These are phyloP conservation scores for Aselliscus stoliczkanus DNA, from an alignment of 2,797 vertebrate species.

Conservation along the genomic window DNA sequence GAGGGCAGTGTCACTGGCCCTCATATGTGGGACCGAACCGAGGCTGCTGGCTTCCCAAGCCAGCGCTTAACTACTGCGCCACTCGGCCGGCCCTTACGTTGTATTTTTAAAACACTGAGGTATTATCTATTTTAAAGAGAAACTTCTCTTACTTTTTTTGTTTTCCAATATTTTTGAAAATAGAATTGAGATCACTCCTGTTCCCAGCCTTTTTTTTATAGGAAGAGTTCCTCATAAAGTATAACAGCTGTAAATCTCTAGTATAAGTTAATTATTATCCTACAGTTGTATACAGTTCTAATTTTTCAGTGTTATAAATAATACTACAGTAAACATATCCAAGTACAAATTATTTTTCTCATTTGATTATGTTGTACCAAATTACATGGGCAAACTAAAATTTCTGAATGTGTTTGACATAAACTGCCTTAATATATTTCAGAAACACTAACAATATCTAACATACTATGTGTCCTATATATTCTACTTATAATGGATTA, in stretches of 20 bases:
- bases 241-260: neutral
- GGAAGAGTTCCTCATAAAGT: neutral
- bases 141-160: neutral
- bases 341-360: neutral
- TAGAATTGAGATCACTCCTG: neutral
- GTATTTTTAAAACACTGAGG: neutral
- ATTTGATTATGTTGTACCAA: constrained; percentile 5
- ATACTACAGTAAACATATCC: neutral
- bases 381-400: neutral
- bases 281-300: neutral
- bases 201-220: neutral
- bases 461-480: neutral
- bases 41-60: no score
- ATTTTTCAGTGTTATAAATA: neutral
- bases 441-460: neutral
- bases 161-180: neutral
- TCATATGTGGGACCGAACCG: no score
- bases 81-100: no score
- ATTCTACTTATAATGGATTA: neutral
- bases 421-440: neutral
- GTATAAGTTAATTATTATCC: neutral
- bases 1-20: no score
- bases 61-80: no score
- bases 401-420: neutral
- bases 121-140: neutral